Percentiles rank a stretch among this genome's conserved stretches.
phyloP scores from a whole-genome alignment of 2,797 vertebrate species.

The Acanthornis magna region DNA sequence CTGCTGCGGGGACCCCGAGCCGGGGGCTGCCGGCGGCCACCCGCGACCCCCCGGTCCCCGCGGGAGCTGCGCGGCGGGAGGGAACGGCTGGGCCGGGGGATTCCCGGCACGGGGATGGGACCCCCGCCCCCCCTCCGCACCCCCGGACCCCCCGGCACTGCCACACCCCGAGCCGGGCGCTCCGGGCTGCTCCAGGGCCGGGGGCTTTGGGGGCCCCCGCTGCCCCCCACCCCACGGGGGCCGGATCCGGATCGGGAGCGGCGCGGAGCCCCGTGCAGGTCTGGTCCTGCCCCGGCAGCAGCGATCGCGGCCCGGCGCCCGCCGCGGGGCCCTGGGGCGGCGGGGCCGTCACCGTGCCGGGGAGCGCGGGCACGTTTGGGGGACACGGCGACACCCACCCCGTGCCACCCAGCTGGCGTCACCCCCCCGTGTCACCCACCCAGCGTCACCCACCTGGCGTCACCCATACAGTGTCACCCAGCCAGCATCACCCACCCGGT shows the following conservation, averaged over 20 bases:
- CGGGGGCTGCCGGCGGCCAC: not conserved
- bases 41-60: not conserved
- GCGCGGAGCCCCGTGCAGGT: not conserved
- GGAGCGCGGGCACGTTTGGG: not conserved
- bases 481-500: too few relatives aligned
- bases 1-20: not conserved
- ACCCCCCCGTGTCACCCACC: not conserved
- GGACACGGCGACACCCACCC: not conserved
- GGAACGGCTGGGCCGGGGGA: not conserved
- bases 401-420: not conserved
- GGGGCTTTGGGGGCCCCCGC: not conserved
- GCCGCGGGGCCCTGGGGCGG: not conserved
- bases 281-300: conserved; percentile 39
- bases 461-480: not conserved
- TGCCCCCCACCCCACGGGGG: not conserved
- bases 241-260: not conserved
- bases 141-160: not conserved
- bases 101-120: not conserved
- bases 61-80: not conserved
- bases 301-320: not conserved
- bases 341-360: not conserved
- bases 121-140: too few relatives aligned
- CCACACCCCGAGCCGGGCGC: not conserved
- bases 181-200: not conserved
- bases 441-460: not conserved